These are phyloP conservation scores for Ectemnius cavifrons DNA, from an alignment of 2,888 invertebrate genomes.

Conservation along the genomic window DNA sequence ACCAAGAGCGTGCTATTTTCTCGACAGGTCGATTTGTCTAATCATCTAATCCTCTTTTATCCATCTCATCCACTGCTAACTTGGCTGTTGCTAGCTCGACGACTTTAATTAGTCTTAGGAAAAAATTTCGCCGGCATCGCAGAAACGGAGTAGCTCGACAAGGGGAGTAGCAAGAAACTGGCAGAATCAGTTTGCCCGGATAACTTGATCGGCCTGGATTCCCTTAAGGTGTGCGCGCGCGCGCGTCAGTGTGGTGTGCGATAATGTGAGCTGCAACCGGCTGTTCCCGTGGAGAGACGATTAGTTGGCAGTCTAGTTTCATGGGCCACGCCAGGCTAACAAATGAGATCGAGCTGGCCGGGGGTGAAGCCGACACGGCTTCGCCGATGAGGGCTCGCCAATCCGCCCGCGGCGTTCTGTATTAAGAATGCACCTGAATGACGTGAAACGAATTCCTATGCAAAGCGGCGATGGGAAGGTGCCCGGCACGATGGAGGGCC, in stretches of 20 bases:
- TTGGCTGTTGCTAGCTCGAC: no score
- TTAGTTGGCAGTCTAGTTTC: constrained; percentile 45
- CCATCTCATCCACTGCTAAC: no score
- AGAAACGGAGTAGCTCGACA: no score
- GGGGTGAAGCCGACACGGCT: constrained; percentile 7
- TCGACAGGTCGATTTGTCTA: no score
- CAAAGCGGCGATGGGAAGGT: constrained; percentile 54
- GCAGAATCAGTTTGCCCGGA: no score
- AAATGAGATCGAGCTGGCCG: constrained; percentile 41
- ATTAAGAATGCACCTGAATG: constrained; percentile 65
- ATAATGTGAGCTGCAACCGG: constrained; percentile 25
- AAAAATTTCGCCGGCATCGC: no score
- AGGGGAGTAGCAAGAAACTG: no score
- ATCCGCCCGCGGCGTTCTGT: constrained; percentile 38
- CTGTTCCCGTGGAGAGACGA: constrained; percentile 46
- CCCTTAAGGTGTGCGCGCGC: no score
- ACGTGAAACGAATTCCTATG: constrained; percentile 71
- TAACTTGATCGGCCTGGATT: no score
- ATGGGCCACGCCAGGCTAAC: constrained; percentile 34
- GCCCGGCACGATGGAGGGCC: constrained; percentile 4
- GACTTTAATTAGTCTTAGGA: no score
- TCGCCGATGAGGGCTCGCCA: constrained; percentile 39
- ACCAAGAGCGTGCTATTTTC: no score
- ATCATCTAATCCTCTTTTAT: no score
- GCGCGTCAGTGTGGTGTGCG: not conserved